These are phyloP conservation scores for Chondrosia reniformis DNA, from an alignment of 37 sponge, comb jelly and placozoan species.

Conservation along the genomic window DNA sequence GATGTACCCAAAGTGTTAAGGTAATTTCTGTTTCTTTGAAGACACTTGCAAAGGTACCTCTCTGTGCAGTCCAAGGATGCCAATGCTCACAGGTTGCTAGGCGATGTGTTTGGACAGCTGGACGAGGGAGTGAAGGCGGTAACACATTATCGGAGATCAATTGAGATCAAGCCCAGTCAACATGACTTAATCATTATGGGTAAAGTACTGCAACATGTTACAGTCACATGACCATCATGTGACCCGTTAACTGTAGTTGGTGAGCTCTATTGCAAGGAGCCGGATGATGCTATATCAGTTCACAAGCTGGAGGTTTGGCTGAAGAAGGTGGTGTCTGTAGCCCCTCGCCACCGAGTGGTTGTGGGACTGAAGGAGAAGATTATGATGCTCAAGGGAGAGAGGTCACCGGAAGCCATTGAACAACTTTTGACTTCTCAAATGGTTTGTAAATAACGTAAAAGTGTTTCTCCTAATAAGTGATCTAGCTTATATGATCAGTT, in stretches of 20 bases:
- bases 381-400: slow-evolving; percentile 1
- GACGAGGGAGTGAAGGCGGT: slow-evolving; percentile 21
- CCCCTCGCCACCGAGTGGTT: neutral
- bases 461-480: neutral
- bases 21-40: neutral
- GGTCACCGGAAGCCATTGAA: neutral
- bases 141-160: slow-evolving; percentile 34
- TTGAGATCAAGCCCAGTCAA: slow-evolving; percentile 54
- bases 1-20: too few species aligned
- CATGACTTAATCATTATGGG: slow-evolving; percentile 50
- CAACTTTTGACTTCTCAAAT: slow-evolving; percentile 2
- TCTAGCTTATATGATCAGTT: neutral
- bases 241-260: too few species aligned
- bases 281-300: slow-evolving; percentile 11
- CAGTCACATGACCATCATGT: too few species aligned
- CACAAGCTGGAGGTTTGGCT: slow-evolving; percentile 24
- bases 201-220: too few species aligned
- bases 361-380: neutral
- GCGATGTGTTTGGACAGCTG: slow-evolving; percentile 25
- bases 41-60: slow-evolving; percentile 48
- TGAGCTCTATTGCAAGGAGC: slow-evolving; percentile 32
- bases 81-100: slow-evolving; percentile 61
- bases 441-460: neutral
- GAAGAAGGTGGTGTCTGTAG: neutral
- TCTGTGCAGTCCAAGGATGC: slow-evolving; percentile 28